Conservation (phyloP, 2,113 vertebrate species). For the Phainopepla nitens region DNA sequence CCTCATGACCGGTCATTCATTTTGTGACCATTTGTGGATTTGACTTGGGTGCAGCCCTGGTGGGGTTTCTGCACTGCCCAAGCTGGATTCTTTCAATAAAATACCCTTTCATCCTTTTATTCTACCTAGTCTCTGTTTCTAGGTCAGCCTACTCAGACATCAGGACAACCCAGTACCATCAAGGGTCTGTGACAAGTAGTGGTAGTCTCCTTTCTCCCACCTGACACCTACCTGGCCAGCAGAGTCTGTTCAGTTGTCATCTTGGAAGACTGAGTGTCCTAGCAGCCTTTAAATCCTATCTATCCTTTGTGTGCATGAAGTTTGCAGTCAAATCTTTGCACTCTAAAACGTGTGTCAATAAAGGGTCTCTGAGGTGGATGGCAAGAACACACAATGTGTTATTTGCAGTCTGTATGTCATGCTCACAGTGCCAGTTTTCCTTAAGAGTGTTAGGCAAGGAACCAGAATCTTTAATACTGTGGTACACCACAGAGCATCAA, state of each 20-base stretch:
- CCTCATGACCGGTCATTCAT: no score
- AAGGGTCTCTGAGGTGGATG: not conserved
- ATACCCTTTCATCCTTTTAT: no score
- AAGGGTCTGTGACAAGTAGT: not conserved
- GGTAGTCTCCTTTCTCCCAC: not conserved
- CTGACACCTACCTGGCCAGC: not conserved
- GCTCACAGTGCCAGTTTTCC: not conserved
- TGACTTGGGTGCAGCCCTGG: no score
- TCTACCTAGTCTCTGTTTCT: no score
- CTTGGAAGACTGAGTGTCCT: not conserved
- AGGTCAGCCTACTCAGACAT: no score
- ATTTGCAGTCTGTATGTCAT: not conserved
- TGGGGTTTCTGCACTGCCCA: no score
- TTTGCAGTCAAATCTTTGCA: not conserved
- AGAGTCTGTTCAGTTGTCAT: not conserved
- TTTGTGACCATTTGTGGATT: no score
- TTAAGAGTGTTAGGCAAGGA: not conserved
- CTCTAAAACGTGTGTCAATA: rapidly evolving
- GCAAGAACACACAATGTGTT: not conserved
- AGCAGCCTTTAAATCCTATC: not conserved
- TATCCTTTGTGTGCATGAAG: not conserved
- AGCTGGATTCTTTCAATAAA: no score
- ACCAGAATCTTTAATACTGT: rapidly evolving
- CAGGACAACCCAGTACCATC: not conserved
- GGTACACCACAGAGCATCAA: not conserved